Base-by-base conservation (phyloP, 2,113 vertebrate genomes). In the Notiomystis cincta region DNA sequence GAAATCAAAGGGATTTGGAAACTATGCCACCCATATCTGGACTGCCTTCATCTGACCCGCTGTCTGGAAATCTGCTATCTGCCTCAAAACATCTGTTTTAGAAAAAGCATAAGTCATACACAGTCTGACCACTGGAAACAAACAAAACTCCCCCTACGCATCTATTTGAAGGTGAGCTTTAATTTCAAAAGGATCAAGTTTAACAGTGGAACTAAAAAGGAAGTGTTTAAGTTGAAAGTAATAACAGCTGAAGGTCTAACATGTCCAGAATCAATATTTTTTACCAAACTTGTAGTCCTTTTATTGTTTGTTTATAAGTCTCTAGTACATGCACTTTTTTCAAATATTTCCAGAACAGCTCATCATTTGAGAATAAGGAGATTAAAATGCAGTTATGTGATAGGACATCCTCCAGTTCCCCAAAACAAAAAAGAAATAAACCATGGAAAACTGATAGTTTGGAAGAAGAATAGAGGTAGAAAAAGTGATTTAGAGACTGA, bases 61-160 rank as follows among this genome's bases (percentile, higher is more conserved):
- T 94, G 72, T 50, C 58, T 81, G 38, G 75, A 94, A 94, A 87
- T 87, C 71, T 83, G 58, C 54, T 91, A 13, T 73, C 24, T 90
- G 70, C 31, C 85, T 86, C 50, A 79, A 62, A 91, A 72, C 0
- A 1, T 79, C 85, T 93, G 47, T 48, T 93, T 90, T 60, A 65
- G 48, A 64, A 89, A 91, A 89, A 60, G 25, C 9, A 30, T 65
- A 69, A 87, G 69, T 87, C n/a, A 73, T 56, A 47, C 6, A 42
- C 17, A 40, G 15, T 77, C 14, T 94, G 54, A 33, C 27, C 25
- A n/a, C 28, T 38, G n/a, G 65, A 89, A 91, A 40, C 9, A 65
- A 65, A 38, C 1, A 54, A 38, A 85, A 61, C 23, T 33, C 0
- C 10, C 15, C 18, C 23, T 40, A 22, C 7, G 48, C 6, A 28